Evolutionary conservation across 2,797 vertebrate genomes (phyloP), one percentile per base, ranked within the genome.

Genomic region (Philypnodon macrostomus): DNA sequence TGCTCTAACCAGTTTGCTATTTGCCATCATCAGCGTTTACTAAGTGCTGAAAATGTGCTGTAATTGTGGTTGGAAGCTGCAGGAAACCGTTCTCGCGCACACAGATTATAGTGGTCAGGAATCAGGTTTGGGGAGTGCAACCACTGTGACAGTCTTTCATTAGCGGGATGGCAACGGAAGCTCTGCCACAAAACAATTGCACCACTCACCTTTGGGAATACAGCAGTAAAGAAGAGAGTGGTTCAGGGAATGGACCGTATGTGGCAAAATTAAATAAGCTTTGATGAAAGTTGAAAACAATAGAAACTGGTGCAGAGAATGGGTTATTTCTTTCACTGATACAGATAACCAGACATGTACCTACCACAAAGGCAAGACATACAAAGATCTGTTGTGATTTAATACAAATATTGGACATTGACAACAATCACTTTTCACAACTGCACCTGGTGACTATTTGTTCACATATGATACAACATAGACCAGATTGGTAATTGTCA

Each of bases 141-240:
- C 63, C 56, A 38, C 52, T 53, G 68, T 73, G 65, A 67, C 73
- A 69, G 74, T 67, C 65, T 79, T 49, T 84, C 67, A 82, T 86
- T 83, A 86, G 57, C 29, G 53, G 29, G 53, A 61, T 58, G 54
- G 57, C 56, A 56, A 58, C 4, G 7, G 61, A 60, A 45, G 65
- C 62, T 76, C 67, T 56, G 48, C 2, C 53, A 34, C 7, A 54
- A 61, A 54, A 77, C 65, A 78, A 84, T 82, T 74, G 73, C 67
- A 83, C n/a, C 57, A 36, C 41, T 53, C 52, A 47, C 50, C 44
- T 63, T 55, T 33, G 50, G 59, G 39, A 67, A 41, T 34, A 35
- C 52, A 44, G 66, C 64, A 17, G 46, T 41, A 19, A 50, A n/a
- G n/a, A n/a, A n/a, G n/a, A n/a, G n/a, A n/a, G n/a, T n/a, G n/a